A percentile compares a stretch with the other conserved stretches of the same genome.
phyloP scores from a whole-genome alignment of 35 echinoderm and acorn worm genomes.

The Patiria miniata region DNA sequence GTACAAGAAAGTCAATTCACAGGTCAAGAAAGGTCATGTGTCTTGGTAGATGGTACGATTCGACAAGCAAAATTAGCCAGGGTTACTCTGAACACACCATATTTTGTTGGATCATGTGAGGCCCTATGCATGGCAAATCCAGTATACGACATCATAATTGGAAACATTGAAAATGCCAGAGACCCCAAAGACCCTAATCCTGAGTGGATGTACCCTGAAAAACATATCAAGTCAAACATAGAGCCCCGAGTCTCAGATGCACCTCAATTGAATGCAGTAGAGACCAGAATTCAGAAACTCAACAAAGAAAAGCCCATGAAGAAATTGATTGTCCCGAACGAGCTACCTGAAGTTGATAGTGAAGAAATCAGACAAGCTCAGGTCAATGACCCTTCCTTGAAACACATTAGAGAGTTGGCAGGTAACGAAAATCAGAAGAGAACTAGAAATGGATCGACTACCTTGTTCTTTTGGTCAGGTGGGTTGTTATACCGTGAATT shows the following conservation, averaged over 20 bases:
- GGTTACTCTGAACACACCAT: neutral
- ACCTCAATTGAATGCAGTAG: neutral
- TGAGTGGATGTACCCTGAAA: too few relatives aligned
- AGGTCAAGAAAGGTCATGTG: neutral
- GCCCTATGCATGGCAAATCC: neutral
- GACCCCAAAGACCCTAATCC: too few relatives aligned
- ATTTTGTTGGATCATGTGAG: neutral
- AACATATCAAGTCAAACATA: neutral
- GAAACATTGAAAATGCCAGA: too few relatives aligned
- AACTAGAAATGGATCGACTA: too few relatives aligned
- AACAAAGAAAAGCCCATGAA: too few relatives aligned
- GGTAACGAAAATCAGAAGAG: neutral
- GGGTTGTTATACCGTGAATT: slow-evolving; percentile 47
- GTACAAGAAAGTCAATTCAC: neutral
- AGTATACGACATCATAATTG: neutral
- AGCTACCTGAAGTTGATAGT: neutral
- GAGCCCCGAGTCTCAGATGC: neutral
- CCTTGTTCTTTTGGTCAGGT: slow-evolving; percentile 36
- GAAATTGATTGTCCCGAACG: neutral
- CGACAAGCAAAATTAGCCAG: neutral
- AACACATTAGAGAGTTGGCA: slow-evolving; percentile 23
- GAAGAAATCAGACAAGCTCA: slow-evolving; percentile 19
- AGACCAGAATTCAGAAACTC: neutral
- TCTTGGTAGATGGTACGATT: slow-evolving; percentile 24
- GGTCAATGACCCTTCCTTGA: neutral